phyloP scores from a whole-genome alignment of 2,888 invertebrate genomes.

The Tinea trinotella region DNA sequence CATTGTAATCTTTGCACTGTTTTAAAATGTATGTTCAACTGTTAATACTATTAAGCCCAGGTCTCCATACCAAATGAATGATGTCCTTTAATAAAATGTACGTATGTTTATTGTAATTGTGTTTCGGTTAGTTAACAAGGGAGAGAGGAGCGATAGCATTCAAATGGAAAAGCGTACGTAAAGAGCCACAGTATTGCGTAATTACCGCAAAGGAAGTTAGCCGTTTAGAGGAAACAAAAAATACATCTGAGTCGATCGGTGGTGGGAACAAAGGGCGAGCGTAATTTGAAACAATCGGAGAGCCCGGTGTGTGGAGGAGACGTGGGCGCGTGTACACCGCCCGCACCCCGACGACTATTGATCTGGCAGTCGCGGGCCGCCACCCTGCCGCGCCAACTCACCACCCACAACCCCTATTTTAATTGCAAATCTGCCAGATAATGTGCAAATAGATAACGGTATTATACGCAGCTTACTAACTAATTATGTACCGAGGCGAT shows the following conservation, averaged over 20 bases:
- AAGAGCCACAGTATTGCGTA: constrained; percentile 59
- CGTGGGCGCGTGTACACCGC: constrained; percentile 36
- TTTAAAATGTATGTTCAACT: no score
- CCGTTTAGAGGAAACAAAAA: constrained; percentile 67
- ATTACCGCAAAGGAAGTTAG: constrained; percentile 67
- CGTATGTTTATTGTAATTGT: background rate
- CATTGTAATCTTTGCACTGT: no score
- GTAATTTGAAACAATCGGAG: constrained; percentile 70
- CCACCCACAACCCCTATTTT: constrained; percentile 60
- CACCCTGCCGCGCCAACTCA: constrained; percentile 35
- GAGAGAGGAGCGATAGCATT: constrained; percentile 3
- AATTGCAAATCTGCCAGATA: constrained; percentile 73
- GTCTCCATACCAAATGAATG: no score
- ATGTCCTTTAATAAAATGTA: background rate
- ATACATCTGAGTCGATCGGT: constrained; percentile 54
- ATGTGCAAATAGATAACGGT: constrained; percentile 71
- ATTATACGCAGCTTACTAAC: constrained; percentile 65
- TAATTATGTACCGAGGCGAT: constrained; percentile 55
- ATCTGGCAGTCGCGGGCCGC: constrained; percentile 50
- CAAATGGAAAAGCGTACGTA: constrained; percentile 38
- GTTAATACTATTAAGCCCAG: no score
- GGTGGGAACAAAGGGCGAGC: constrained; percentile 66
- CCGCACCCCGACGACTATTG: constrained; percentile 67
- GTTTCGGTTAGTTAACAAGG: constrained; percentile 1
- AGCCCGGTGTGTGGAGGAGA: constrained; percentile 51